Percentiles rank a stretch among this genome's conserved stretches.
Conservation (phyloP, 2,888 invertebrate species). For the Mimachlamys varia region DNA sequence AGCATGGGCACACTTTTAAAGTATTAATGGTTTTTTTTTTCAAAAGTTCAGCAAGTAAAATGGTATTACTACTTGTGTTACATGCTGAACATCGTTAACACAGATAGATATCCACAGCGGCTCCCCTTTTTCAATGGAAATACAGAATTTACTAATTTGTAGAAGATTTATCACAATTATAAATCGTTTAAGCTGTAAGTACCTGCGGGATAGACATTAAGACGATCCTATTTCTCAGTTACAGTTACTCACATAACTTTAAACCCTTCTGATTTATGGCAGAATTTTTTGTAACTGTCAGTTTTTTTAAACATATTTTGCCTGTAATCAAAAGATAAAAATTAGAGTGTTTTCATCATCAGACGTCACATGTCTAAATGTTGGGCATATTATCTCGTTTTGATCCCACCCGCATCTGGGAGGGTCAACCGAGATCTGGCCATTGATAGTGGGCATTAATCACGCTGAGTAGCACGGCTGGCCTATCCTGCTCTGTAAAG, state of each 20-base stretch:
- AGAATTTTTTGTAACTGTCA: constrained; percentile 20
- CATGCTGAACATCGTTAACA: neutral
- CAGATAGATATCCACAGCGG: neutral
- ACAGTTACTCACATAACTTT: constrained; percentile 11
- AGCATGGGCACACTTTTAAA: neutral
- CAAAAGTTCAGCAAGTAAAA: constrained; percentile 15
- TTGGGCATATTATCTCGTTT: constrained; percentile 31
- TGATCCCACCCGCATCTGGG: constrained; percentile 36
- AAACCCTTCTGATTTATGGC: constrained; percentile 27
- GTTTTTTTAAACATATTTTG: constrained; percentile 20
- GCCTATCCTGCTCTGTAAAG: neutral
- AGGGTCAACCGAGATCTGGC: constrained; percentile 15
- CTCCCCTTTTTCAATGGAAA: neutral
- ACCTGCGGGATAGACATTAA: constrained; percentile 15
- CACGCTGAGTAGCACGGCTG: neutral
- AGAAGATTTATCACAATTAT: constrained; percentile 34
- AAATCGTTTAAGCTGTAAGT: constrained; percentile 29
- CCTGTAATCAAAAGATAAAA: constrained; percentile 34
- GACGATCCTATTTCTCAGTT: constrained; percentile 20
- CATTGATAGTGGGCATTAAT: constrained; percentile 1
- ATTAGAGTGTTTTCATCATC: constrained; percentile 32
- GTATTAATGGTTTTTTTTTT: constrained; percentile 4
- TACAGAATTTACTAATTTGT: constrained; percentile 27
- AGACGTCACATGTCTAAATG: constrained; percentile 32
- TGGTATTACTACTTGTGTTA: neutral